Conservation (phyloP, 1,140 invertebrate species). For the Pseudomyrmex pallidus region DNA sequence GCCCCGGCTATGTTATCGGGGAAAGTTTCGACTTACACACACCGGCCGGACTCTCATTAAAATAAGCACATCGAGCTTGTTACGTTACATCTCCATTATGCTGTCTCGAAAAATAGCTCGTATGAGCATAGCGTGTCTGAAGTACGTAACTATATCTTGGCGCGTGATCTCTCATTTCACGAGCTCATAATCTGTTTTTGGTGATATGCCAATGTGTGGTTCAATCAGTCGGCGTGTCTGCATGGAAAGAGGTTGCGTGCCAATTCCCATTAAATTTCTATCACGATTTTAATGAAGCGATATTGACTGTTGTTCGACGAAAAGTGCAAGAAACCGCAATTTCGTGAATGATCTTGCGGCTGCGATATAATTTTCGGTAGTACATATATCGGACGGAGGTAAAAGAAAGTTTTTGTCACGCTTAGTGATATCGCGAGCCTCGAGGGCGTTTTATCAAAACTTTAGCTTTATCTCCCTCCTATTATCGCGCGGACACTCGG, state of each 20-base stretch:
- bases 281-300: constrained; percentile 23
- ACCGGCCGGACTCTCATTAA: constrained; percentile 58
- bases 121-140: constrained; percentile 45
- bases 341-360: not conserved
- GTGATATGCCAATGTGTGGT: constrained; percentile 32
- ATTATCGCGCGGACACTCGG: not conserved
- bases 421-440: not conserved
- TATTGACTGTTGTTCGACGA: not conserved
- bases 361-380: constrained; percentile 16
- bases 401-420: not conserved
- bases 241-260: not conserved
- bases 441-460: constrained; percentile 54
- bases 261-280: constrained; percentile 25
- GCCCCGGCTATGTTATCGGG: constrained; percentile 66
- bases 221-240: constrained; percentile 21
- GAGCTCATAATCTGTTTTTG: constrained; percentile 23
- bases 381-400: not conserved
- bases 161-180: constrained; percentile 27
- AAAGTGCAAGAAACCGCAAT: too few species aligned
- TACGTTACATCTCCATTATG: constrained; percentile 58
- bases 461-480: constrained; percentile 27
- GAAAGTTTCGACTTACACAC: constrained; percentile 63
- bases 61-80: constrained; percentile 63
- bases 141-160: constrained; percentile 22
- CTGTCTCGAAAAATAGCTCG: constrained; percentile 52